Base-by-base conservation (phyloP, 2,888 invertebrate species). In the Caenorhabditis sp. region DNA sequence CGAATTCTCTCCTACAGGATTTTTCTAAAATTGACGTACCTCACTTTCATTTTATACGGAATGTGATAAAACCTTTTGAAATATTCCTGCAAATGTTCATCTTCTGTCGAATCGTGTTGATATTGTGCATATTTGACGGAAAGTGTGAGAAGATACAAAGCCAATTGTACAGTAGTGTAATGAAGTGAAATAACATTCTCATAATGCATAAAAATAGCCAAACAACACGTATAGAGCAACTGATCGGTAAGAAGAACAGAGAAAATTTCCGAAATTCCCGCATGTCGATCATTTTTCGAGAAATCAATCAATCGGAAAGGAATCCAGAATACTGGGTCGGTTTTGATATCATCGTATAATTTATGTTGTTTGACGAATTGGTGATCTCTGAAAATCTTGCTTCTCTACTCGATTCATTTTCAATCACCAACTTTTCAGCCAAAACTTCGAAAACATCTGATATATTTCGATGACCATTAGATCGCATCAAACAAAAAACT, bases 141-240 rank as follows among this genome's bases (percentile, higher is more conserved):
- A 10, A 83, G 36, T 1, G 82, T 73, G 21, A 85, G 59, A 56
- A 85, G 59, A 59, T 82, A 85, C 17, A 85, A 68, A 10, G 81
- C 73, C 58, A 84, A 63, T 61, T 85, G 84, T 4, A 83, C 56
- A 1, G 82, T 76, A 12, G 63, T 66, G n/a, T 78, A 77, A 61
- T 71, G 72, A 67, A 60, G 25, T 4, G n/a, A 14, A 36, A 23
- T 21, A 17, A 26, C 58, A 26, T 31, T 36, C 2, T 27, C n/a
- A 25, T 49, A 8, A 5, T 21, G 21, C 25, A 49, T n/a, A 14
- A 20, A 20, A 23, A 59, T 14, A 8, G 49, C 65, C 1, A 63
- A 21, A 2, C 67, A 36, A 58, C 67, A 65, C 25, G 64, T 38
- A 10, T 70, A 38, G 8, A 75, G 43, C 31, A 77, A 69, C 25